Conservation (phyloP, 2,888 invertebrate genomes). For the Dexiosoma caninum region DNA sequence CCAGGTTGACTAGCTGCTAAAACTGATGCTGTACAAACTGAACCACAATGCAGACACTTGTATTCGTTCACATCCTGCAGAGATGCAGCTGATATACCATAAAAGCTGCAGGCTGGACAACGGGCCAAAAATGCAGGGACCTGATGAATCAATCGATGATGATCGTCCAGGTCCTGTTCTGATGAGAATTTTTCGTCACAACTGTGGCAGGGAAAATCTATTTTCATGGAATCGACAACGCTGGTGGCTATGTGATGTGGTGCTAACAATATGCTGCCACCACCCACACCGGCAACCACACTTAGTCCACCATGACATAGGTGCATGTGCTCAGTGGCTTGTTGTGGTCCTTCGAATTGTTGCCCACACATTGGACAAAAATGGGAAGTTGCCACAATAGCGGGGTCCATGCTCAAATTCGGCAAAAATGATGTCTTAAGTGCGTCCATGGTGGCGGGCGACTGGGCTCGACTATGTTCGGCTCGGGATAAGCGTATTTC, state of each 20-base stretch:
- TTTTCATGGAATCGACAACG: constrained; percentile 69
- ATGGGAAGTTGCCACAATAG: constrained; percentile 67
- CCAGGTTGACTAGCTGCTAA: constrained; percentile 68
- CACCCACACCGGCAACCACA: constrained; percentile 66
- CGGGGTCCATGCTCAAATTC: constrained; percentile 75
- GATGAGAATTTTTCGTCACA: constrained; percentile 76
- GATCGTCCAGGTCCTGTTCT: constrained; percentile 74
- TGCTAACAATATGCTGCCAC: constrained; percentile 66
- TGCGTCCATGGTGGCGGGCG: constrained; percentile 71
- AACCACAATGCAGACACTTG: constrained; percentile 75
- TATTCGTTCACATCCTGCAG: constrained; percentile 73
- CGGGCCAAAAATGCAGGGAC: constrained; percentile 74
- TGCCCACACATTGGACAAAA: constrained; percentile 77
- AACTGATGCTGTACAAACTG: constrained; percentile 71
- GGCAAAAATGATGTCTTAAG: constrained; percentile 75
- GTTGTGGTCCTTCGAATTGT: constrained; percentile 74
- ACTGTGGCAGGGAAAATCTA: constrained; percentile 74
- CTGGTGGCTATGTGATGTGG: constrained; percentile 66
- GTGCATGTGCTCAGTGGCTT: constrained; percentile 75
- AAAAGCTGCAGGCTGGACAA: constrained; percentile 74
- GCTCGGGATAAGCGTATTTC: constrained; percentile 76
- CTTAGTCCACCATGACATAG: constrained; percentile 71
- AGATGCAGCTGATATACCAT: constrained; percentile 73
- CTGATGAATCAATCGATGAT: constrained; percentile 74
- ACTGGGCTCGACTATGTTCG: constrained; percentile 66